Evolutionary conservation across 2,797 vertebrate species (phyloP).

Genomic region (Brotula barbata): DNA sequence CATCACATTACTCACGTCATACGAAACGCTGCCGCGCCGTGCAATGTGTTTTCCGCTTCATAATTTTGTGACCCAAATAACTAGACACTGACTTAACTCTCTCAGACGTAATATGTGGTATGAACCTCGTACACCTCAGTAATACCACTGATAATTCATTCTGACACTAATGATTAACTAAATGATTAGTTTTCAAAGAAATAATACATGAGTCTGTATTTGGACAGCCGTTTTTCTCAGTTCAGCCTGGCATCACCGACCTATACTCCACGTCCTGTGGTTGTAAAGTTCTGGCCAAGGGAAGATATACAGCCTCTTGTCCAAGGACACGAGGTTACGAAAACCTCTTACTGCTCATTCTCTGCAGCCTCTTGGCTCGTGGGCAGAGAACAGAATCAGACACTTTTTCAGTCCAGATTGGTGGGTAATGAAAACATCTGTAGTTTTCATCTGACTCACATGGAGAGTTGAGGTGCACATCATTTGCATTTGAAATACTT

Average conservation of each 20-base stretch:
- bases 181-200: slow-evolving; percentile 39
- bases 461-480: slow-evolving; percentile 19
- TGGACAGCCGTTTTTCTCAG: slow-evolving; percentile 42
- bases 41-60: too few species aligned
- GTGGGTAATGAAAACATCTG: slow-evolving; percentile 40
- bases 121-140: slow-evolving; percentile 15
- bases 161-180: slow-evolving; percentile 26
- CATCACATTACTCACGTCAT: too few species aligned
- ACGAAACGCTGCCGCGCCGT: too few species aligned
- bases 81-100: too few species aligned
- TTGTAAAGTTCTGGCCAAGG: slow-evolving; percentile 24
- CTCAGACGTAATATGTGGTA: neutral
- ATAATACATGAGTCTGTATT: slow-evolving; percentile 38
- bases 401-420: slow-evolving; percentile 19
- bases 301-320: slow-evolving; percentile 10
- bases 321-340: slow-evolving; percentile 40
- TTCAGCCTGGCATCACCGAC: slow-evolving; percentile 39
- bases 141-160: slow-evolving; percentile 37
- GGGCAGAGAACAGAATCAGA: slow-evolving; percentile 35
- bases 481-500: slow-evolving; percentile 23
- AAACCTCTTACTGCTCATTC: slow-evolving; percentile 43
- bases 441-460: slow-evolving; percentile 24
- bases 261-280: slow-evolving; percentile 27
- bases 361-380: slow-evolving; percentile 35
- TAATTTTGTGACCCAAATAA: too few species aligned